Conservation (phyloP, 2,113 vertebrate genomes). For the Mormyrus iriodes region DNA sequence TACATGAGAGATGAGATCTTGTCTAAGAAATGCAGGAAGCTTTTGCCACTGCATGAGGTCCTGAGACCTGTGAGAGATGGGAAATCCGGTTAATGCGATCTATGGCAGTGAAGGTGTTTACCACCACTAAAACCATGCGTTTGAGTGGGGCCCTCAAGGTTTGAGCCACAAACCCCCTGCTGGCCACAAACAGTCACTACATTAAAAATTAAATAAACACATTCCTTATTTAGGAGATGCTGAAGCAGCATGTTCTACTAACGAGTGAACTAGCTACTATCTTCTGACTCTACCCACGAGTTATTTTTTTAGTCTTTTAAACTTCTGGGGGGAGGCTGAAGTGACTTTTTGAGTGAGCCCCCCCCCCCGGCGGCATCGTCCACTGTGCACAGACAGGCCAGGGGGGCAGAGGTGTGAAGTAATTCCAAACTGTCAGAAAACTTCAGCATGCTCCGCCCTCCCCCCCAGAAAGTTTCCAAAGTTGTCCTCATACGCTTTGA, state of each 20-base stretch:
- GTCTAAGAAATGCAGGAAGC: not conserved
- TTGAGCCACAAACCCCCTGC: not conserved
- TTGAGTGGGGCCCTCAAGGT: not conserved
- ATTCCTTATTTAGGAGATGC: not conserved
- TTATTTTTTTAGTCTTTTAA: not conserved
- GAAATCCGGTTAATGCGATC: not conserved
- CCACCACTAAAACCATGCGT: not conserved
- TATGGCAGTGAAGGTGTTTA: not conserved
- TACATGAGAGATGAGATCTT: not conserved
- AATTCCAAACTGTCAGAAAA: constrained; percentile 10
- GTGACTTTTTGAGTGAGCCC: not conserved
- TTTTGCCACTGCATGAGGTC: not conserved
- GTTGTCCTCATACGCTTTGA: not conserved
- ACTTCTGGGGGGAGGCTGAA: not conserved
- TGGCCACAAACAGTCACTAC: not conserved
- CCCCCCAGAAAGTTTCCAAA: not conserved
- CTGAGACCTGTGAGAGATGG: not conserved
- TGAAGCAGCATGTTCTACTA: not conserved
- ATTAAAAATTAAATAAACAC: not conserved
- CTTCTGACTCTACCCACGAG: not conserved
- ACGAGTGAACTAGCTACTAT: not conserved
- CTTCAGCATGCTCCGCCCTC: not conserved
- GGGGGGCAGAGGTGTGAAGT: not conserved
- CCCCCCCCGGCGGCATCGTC: not conserved
- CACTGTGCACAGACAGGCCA: not conserved